Base-by-base conservation (phyloP, 2,113 vertebrate species). In the Scatophagus argus region DNA sequence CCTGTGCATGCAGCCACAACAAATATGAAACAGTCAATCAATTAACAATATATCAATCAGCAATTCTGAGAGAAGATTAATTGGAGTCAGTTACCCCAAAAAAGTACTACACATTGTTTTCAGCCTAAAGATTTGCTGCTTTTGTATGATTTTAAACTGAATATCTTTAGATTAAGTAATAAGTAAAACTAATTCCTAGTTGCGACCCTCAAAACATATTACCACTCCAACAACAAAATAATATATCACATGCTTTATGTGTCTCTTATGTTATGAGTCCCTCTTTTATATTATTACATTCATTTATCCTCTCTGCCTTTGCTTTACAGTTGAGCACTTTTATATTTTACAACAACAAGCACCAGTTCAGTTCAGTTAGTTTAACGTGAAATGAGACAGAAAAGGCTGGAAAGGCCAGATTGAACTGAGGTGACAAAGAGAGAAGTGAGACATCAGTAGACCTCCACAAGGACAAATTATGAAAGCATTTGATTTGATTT, bases 331-430 rank as follows among this genome's bases (percentile, higher is more conserved):
- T 1, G 11, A 64, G 16, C 32, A 29, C 51, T 65, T 74, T 23
- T 0, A 52, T 27, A 31, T 61, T 6, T 52, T 11, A 49, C 2
- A 5, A 6, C 19, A 66, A 32, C 31, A 76, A 73, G n/a, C 17
- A 3, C 3, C 21, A 25, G n/a, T n/a, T n/a, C n/a, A n/a, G n/a
- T 25, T 56, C 16, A 79, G 19, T 14, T n/a, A 65, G 39, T 19
- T 64, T 34, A 11, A 76, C 51, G 16, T 8, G 39, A 68, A n/a
- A 46, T 10, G 61, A 83, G 54, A 39, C n/a, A 58, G 1, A n/a
- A 46, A 69, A 52, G 38, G 6, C 6, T 39, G 27, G 2, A n/a
- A 61, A 54, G 2, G 31, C 32, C 6, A 73, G 8, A 12, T 65
- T 32, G 27, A 65, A 66, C 58, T 51, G 41, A 31, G 25, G 54